Evolutionary conservation across 2,888 invertebrate genomes (phyloP), one percentile per base, ranked within the genome.

Genomic region (Papilio demoleus): DNA sequence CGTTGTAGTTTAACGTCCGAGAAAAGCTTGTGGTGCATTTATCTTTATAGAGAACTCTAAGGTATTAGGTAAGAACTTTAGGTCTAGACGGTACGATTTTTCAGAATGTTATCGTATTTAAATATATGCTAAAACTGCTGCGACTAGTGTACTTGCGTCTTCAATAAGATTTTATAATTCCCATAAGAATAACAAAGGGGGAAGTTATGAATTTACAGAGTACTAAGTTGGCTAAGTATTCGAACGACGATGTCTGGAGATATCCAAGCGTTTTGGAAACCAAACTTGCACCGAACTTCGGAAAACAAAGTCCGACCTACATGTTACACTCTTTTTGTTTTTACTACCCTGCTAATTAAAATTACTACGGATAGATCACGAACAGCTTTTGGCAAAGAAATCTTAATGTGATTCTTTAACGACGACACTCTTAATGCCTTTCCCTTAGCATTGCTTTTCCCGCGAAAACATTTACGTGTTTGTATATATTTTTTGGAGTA

Each of bases 321-420:
- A 90, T 90, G 88, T 88, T 81, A 79, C 85, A 87, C 85, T 76
- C 84, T 82, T 85, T 87, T 86, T 88, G 86, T 89, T 89, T 88
- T 89, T 86, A 86, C 86, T 88, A 85, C 84, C 84, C 87, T 87
- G 89, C 88, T 90, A 92, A 91, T 91, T 91, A 91, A 91, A 90
- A 92, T 89, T 90, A 87, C 88, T 88, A 81, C 84, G 88, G 88
- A 90, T 90, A 92, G 90, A 90, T 90, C 87, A 90, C 87, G 84
- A 86, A 82, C 87, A 88, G 87, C 88, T 90, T 87, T 88, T 89
- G 88, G 88, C 88, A 81, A 83, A 81, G 84, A 78, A 83, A 81
- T 86, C 87, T 89, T 91, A 91, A 90, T 90, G 90, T 86, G 82
- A 85, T 86, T 85, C 83, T 87, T 90, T 91, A 91, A 91, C 86